These are phyloP conservation scores for Iselma pallidipennis DNA, from an alignment of 2,888 invertebrate genomes.

Conservation along the genomic window DNA sequence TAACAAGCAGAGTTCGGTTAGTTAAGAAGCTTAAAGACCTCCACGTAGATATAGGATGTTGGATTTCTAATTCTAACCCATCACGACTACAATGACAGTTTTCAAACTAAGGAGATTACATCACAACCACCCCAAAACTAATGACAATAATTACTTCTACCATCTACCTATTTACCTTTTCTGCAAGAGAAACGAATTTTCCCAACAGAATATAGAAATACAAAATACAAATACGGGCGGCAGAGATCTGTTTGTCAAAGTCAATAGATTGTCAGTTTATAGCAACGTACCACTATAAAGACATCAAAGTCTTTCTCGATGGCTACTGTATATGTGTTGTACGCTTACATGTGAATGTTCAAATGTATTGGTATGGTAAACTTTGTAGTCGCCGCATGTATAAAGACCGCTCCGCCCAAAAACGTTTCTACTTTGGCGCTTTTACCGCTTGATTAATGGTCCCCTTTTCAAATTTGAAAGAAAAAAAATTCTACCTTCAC, in stretches of 20 bases:
- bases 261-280: constrained; percentile 8
- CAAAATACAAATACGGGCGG: too few relatives aligned
- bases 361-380: background rate
- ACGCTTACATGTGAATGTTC: background rate
- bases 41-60: background rate
- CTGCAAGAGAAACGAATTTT: background rate
- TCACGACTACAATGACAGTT: constrained; percentile 7
- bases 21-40: constrained; percentile 8
- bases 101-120: constrained; percentile 2
- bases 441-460: constrained; percentile 15
- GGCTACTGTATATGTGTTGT: constrained; percentile 3
- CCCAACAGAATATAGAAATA: background rate
- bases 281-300: constrained; percentile 6
- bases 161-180: background rate
- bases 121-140: constrained; percentile 3
- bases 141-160: background rate
- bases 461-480: background rate
- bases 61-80: background rate
- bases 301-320: constrained; percentile 8
- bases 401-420: constrained; percentile 11
- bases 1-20: constrained; percentile 13
- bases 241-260: background rate
- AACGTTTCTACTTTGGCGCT: constrained; percentile 10
- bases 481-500: background rate
- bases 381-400: constrained; percentile 12